Conservation (phyloP, 2,113 vertebrate genomes). For the Recurvirostra avosetta region DNA sequence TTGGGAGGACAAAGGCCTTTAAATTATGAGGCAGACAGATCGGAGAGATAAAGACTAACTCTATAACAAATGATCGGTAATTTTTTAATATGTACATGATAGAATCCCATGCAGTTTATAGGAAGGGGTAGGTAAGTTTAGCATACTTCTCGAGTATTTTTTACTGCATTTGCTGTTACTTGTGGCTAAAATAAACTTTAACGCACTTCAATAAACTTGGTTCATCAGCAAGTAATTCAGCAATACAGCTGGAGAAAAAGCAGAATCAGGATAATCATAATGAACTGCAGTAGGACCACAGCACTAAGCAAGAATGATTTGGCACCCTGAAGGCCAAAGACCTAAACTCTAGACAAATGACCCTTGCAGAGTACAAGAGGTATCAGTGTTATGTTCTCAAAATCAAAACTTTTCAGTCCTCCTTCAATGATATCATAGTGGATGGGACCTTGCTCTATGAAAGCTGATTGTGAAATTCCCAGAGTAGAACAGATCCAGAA, state of each 20-base stretch:
- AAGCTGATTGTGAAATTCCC: background rate
- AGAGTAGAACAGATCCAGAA: background rate
- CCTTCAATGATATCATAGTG: background rate
- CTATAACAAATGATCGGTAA: background rate
- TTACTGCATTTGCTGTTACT: background rate
- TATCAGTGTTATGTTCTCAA: background rate
- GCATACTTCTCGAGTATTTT: background rate
- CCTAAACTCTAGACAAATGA: background rate
- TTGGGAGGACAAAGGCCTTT: slow-evolving; percentile 16
- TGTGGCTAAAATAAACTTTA: background rate
- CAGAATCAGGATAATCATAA: background rate
- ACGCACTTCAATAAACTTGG: background rate
- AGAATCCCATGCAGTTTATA: background rate
- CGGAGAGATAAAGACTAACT: background rate
- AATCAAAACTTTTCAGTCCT: background rate
- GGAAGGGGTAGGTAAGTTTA: background rate
- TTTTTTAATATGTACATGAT: background rate
- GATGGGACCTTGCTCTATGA: background rate
- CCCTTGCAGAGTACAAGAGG: background rate
- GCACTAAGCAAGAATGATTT: background rate
- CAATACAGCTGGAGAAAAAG: background rate
- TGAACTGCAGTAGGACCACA: background rate
- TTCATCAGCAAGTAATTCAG: background rate
- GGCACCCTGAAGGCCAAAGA: background rate
- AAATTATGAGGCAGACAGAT: slow-evolving; percentile 56